Conservation (phyloP, 2,888 invertebrate genomes). For the Achlya flavicornis region DNA sequence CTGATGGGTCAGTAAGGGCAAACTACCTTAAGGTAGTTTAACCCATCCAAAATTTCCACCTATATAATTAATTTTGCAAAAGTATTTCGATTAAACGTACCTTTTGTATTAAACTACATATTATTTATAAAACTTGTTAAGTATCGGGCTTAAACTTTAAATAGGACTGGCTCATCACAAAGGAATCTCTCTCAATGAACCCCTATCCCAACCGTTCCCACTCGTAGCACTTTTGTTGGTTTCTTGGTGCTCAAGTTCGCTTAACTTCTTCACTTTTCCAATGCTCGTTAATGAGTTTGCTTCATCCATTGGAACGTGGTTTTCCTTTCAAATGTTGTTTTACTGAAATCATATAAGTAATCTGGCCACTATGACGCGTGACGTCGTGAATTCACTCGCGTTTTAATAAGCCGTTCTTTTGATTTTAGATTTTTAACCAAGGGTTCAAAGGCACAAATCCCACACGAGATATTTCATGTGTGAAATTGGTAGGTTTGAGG, state of each 20-base stretch:
- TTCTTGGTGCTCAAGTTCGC: constrained; percentile 26
- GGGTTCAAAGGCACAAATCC: too few species aligned
- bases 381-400: too few species aligned
- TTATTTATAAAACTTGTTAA: neutral
- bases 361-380: neutral
- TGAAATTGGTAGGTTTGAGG: too few species aligned
- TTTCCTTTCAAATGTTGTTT: constrained; percentile 24
- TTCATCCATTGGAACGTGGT: constrained; percentile 28
- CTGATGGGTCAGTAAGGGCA: too few species aligned
- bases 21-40: too few species aligned
- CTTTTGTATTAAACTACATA: too few species aligned
- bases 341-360: neutral
- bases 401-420: too few species aligned
- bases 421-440: too few species aligned
- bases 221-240: constrained; percentile 32
- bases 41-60: too few species aligned
- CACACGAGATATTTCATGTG: too few species aligned
- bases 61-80: too few species aligned
- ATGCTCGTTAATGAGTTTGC: constrained; percentile 39
- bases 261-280: constrained; percentile 38
- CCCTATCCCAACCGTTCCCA: constrained; percentile 25
- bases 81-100: too few species aligned
- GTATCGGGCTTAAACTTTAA: constrained; percentile 10
- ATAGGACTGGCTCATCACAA: constrained; percentile 18
- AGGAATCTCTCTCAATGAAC: constrained; percentile 23